A percentile compares a stretch with the other conserved stretches of the same genome.
Evolutionary conservation across 2,113 vertebrate genomes (phyloP).

Genomic region (Phocoena sinus): DNA sequence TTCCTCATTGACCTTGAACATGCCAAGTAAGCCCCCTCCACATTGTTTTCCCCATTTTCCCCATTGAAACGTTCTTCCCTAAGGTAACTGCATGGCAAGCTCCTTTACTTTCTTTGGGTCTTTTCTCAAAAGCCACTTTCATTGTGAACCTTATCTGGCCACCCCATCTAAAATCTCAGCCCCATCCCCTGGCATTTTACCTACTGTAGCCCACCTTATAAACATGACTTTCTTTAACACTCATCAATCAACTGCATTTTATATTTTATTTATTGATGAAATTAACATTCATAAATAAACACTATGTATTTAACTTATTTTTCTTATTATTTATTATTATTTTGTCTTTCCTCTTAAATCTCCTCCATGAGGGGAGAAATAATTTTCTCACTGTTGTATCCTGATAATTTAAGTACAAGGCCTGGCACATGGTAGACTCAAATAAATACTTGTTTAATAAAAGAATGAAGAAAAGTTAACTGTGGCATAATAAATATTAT

Average conservation of each 20-base stretch:
- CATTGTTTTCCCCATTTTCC: no score
- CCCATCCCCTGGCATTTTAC: neutral
- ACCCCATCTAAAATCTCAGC: neutral
- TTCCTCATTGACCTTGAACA: neutral
- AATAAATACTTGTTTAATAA: neutral
- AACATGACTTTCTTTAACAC: neutral
- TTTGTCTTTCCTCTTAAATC: neutral
- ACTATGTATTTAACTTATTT: neutral
- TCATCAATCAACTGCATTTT: neutral
- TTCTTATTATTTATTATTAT: neutral
- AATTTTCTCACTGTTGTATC: neutral
- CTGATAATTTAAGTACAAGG: neutral
- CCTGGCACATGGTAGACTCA: neutral
- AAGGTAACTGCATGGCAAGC: neutral
- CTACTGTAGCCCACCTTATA: neutral
- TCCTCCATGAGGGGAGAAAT: neutral
- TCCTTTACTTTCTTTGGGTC: neutral
- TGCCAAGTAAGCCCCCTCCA: neutral
- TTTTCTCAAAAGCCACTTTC: neutral
- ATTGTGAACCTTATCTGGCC: neutral
- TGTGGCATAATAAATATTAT: neutral
- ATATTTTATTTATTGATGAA: neutral
- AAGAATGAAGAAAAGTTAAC: neutral
- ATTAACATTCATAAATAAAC: neutral
- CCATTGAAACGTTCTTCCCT: neutral